phyloP scores from a whole-genome alignment of 2,797 vertebrate genomes.

The Streptopelia turtur region DNA sequence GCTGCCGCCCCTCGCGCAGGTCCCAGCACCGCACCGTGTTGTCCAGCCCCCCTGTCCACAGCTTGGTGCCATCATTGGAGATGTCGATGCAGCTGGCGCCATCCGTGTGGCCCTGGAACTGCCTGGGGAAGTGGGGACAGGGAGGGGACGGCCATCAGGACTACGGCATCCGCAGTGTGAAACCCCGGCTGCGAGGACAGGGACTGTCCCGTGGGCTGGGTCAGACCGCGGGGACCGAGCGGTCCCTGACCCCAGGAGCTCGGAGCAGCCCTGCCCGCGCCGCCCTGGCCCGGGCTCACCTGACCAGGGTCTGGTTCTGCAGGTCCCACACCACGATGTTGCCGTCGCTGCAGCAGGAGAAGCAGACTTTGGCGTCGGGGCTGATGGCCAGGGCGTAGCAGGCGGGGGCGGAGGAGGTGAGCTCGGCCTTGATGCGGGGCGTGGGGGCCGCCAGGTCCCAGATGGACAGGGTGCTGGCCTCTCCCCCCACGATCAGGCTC shows the following conservation, averaged over 20 bases:
- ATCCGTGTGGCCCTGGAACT: conserved; percentile 79
- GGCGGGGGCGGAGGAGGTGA: conserved; percentile 84
- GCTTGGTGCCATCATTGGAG: conserved; percentile 86
- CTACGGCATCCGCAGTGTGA: not conserved
- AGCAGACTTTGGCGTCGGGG: conserved; percentile 86
- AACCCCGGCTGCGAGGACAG: not conserved
- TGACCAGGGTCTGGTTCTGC: conserved; percentile 74
- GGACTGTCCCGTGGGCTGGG: not conserved
- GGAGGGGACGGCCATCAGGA: accelerated
- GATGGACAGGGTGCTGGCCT: conserved; percentile 86
- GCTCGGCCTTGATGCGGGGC: conserved; percentile 84
- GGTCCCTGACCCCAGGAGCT: accelerated
- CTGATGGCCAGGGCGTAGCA: conserved; percentile 86
- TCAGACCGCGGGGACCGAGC: accelerated
- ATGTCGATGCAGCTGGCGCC: conserved; percentile 91
- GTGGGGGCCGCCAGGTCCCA: conserved; percentile 85
- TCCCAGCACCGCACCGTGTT: conserved; percentile 91
- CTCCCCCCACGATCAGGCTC: conserved; percentile 83
- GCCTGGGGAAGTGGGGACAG: conserved; percentile 42
- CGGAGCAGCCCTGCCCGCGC: accelerated
- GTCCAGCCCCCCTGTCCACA: conserved; percentile 90
- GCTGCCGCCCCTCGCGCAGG: conserved; percentile 87
- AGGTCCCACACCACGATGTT: conserved; percentile 87
- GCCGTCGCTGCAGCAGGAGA: conserved; percentile 86
- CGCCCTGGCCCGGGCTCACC: conserved; percentile 23